phyloP scores from a whole-genome alignment of 2,888 invertebrate species.

The Lamellibrachia satsuma region DNA sequence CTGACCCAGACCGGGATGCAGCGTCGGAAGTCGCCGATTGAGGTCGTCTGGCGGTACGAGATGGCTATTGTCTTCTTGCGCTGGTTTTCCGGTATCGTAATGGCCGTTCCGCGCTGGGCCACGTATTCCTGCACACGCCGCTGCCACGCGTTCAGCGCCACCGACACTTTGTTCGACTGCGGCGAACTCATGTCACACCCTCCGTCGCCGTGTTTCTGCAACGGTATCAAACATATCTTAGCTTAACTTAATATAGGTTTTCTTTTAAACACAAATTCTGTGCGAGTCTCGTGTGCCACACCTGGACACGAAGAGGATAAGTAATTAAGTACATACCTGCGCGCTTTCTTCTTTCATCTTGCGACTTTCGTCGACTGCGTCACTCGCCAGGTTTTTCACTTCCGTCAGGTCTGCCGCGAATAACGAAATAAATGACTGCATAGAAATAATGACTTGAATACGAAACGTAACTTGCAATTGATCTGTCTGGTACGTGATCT shows the following conservation, averaged over 20 bases:
- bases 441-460: no score
- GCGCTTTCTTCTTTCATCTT: background rate
- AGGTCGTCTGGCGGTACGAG: background rate
- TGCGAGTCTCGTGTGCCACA: background rate
- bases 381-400: background rate
- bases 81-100: background rate
- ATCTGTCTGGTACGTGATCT: no score
- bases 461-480: no score
- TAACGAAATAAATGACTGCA: background rate
- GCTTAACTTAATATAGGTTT: no score
- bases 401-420: background rate
- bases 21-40: background rate
- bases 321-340: background rate
- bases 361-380: background rate
- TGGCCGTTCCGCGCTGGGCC: background rate
- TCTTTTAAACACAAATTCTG: background rate
- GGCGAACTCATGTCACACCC: background rate
- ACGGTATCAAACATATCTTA: no score
- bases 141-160: background rate
- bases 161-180: background rate
- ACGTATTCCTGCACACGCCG: background rate
- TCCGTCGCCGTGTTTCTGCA: background rate
- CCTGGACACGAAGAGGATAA: background rate
- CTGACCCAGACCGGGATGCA: background rate
- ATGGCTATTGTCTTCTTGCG: background rate